Evolutionary conservation across 2,888 invertebrate species (phyloP), one percentile per base, ranked within the genome.

Genomic region (Lypha dubia): DNA sequence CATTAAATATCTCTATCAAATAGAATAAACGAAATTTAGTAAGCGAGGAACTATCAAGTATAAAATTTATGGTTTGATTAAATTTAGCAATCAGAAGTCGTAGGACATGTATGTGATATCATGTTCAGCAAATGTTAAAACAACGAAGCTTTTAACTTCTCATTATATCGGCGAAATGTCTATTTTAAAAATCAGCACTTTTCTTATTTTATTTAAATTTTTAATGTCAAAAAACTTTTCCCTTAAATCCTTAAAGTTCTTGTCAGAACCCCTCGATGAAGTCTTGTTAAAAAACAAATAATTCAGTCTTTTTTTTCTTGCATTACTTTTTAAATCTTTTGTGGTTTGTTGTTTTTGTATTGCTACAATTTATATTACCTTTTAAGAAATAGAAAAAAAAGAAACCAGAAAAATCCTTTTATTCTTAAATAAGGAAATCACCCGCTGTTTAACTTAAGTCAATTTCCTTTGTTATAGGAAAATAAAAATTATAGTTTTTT

Each of bases 391-490:
- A 58, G 28, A 28, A 46, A 8, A 53, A 68, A 22, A 22, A 8
- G 1, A 58, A 44, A 28, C 2, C 5, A 2, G 28, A 28, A 28
- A 28, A 28, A 28, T 4, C 5, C 28, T 28, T 28, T n/a, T 65
- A 56, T 38, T 38, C 20, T 44, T 35, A 28, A 77, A 68, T 63
- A 70, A 58, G 73, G 68, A 84, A 81, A 77, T 70, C 73, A 58
- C 81, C 80, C 60, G 68, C 68, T 81, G 81, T 35, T 84, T 49
- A 63, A 68, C 51, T 77, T 28, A 77, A 81, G 28, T 63, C 32
- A 70, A 73, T 81, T 80, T 84, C 56, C 84, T 84, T 81, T 84
- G 74, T 84, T 80, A 15, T 49, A 35, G 44, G 41, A 63, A 83
- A 79, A 46, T 20, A 38, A 38, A 49, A 46, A n/a, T 46, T 17